Evolutionary conservation across 2,113 vertebrate genomes (phyloP).

Genomic region (Chamaetylas fuelleborni): DNA sequence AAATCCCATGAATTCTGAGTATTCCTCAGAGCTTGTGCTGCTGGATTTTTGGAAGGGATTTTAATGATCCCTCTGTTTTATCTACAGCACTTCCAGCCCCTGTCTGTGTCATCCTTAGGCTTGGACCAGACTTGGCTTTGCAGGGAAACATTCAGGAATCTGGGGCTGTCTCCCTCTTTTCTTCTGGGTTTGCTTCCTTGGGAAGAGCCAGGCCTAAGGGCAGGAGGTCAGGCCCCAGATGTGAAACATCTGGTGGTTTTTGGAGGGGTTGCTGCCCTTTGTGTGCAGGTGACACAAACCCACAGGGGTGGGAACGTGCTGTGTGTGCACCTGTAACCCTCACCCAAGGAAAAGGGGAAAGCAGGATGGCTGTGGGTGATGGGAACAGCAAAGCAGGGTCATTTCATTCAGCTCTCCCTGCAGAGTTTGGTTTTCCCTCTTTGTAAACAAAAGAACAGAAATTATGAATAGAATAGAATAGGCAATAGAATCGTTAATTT

Average conservation of each 20-base stretch:
- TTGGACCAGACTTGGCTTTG: background rate
- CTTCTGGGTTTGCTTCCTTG: background rate
- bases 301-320: too few species aligned
- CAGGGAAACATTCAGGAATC: background rate
- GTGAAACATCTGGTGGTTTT: rapidly evolving
- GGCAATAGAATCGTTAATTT: rapidly evolving
- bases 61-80: background rate
- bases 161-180: background rate
- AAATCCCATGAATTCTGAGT: background rate
- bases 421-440: background rate
- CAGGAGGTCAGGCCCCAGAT: background rate
- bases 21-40: background rate
- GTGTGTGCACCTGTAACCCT: background rate
- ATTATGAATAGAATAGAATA: too few species aligned
- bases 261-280: background rate
- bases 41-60: background rate
- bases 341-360: rapidly evolving
- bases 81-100: background rate
- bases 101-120: background rate
- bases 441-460: background rate
- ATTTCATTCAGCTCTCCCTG: rapidly evolving
- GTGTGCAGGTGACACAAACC: background rate
- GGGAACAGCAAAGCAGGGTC: background rate
- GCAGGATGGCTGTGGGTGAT: rapidly evolving
- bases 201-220: background rate